phyloP scores from a whole-genome alignment of 2,797 vertebrate genomes.

The Eremophila alpestris region DNA sequence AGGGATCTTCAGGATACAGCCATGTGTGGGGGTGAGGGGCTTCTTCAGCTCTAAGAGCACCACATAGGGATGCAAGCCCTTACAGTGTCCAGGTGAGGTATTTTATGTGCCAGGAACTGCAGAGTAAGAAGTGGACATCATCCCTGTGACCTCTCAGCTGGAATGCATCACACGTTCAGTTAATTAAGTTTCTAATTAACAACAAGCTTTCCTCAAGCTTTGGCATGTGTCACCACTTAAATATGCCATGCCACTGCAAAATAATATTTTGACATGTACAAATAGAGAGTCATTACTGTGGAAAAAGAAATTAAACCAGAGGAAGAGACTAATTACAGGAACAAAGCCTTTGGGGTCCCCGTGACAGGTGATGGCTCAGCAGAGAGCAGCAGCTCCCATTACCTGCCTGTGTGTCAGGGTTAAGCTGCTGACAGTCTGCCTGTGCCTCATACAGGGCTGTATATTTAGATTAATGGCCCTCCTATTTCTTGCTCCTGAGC shows the following conservation, averaged over 20 bases:
- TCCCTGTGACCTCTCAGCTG: background rate
- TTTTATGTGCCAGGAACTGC: background rate
- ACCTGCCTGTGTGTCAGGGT: background rate
- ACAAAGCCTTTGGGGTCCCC: background rate
- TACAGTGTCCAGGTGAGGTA: rapidly evolving
- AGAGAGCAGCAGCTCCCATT: background rate
- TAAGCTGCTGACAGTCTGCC: background rate
- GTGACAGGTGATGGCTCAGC: background rate
- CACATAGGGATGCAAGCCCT: background rate
- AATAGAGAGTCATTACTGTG: slow-evolving; percentile 11
- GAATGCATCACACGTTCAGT: background rate
- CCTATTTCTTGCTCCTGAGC: background rate
- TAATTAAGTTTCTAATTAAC: slow-evolving; percentile 38
- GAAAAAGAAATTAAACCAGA: background rate
- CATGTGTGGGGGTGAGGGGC: rapidly evolving
- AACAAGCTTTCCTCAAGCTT: slow-evolving; percentile 15
- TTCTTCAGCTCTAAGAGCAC: background rate
- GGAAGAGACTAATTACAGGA: slow-evolving; percentile 24
- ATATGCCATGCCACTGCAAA: background rate
- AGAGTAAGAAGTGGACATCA: background rate
- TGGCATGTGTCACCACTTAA: background rate
- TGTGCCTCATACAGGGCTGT: background rate
- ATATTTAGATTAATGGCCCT: background rate
- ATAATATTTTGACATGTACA: background rate
- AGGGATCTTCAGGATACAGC: too few relatives aligned